Conservation (phyloP, 2,888 invertebrate genomes). For the Pseudococcus jackbeardsleyi region DNA sequence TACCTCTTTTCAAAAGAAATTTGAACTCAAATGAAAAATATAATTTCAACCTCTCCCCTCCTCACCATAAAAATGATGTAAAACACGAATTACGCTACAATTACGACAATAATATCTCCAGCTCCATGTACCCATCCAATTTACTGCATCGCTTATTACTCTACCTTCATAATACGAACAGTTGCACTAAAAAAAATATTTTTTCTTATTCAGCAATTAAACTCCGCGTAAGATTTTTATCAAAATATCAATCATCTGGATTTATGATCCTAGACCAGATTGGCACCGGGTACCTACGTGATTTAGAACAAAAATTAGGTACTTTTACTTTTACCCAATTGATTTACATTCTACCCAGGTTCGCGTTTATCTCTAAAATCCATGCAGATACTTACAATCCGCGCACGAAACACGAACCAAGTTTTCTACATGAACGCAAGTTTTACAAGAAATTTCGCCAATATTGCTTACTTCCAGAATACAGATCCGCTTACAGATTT, state of each 20-base stretch:
- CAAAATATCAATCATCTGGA: slow-evolving; percentile 46
- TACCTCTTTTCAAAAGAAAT: too few relatives aligned
- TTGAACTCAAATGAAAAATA: too few relatives aligned
- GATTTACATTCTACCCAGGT: background rate
- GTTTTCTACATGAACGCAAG: background rate
- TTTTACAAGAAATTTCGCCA: slow-evolving; percentile 24
- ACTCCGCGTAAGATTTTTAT: background rate
- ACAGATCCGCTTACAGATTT: background rate
- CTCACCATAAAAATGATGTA: background rate
- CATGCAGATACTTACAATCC: background rate
- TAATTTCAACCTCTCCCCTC: too few relatives aligned
- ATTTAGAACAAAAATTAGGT: slow-evolving; percentile 44
- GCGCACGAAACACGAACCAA: background rate
- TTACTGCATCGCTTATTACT: background rate
- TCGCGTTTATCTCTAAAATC: background rate
- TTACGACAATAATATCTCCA: background rate
- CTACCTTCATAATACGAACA: background rate
- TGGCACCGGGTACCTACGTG: background rate
- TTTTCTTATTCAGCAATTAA: background rate
- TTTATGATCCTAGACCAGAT: slow-evolving; percentile 35
- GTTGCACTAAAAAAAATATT: background rate
- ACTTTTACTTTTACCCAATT: slow-evolving; percentile 44
- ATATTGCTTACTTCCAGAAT: background rate
- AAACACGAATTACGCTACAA: background rate
- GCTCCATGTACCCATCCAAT: background rate